Conservation (phyloP, 1,140 invertebrate species). For the Euwallacea fornicatus region DNA sequence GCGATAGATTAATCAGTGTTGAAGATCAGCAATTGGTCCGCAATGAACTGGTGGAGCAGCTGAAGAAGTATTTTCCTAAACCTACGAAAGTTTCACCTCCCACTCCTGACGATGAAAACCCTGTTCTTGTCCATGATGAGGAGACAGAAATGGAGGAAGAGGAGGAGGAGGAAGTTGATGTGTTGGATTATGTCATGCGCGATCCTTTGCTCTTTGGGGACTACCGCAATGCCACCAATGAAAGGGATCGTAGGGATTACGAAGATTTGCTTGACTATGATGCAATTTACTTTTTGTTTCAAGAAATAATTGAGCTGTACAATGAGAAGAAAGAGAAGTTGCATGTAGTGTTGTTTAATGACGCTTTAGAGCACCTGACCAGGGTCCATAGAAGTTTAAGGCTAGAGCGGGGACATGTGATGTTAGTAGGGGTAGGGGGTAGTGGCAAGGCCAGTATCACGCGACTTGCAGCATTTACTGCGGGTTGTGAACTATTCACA, state of each 20-base stretch:
- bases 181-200: conserved; percentile 70
- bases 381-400: conserved; percentile 80
- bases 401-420: conserved; percentile 79
- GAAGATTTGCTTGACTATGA: conserved; percentile 89
- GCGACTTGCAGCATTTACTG: conserved; percentile 71
- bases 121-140: conserved; percentile 40
- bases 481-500: conserved; percentile 78
- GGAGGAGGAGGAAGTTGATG: conserved; percentile 55
- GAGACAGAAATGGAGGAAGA: conserved; percentile 47
- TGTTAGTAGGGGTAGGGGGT: conserved; percentile 84
- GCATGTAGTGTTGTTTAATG: conserved; percentile 84
- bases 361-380: conserved; percentile 86
- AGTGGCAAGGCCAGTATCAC: conserved; percentile 80
- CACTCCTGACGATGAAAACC: conserved; percentile 37
- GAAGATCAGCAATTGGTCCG: conserved; percentile 59
- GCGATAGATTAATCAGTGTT: conserved; percentile 79
- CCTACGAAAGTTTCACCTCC: conserved; percentile 25
- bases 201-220: conserved; percentile 88
- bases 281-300: conserved; percentile 79
- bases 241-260: conserved; percentile 76
- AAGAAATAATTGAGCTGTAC: conserved; percentile 87
- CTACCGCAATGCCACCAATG: conserved; percentile 74
- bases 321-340: conserved; percentile 71
- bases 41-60: conserved; percentile 56
- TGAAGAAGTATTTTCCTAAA: conserved; percentile 56